Base-by-base conservation (phyloP, 2,113 vertebrate species). In the Rhynchomys soricoides region DNA sequence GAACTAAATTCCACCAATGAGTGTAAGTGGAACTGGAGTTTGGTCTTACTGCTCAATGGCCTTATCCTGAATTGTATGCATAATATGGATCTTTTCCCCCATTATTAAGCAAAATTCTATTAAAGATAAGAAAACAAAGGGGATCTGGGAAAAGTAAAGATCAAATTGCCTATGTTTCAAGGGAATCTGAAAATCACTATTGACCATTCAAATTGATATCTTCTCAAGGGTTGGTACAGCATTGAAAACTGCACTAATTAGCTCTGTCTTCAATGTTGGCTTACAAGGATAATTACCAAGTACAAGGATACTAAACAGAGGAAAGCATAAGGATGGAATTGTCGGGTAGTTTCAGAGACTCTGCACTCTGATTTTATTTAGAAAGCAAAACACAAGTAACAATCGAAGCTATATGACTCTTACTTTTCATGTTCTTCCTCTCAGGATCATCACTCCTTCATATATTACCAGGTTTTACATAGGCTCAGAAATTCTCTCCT, bases 361-460 rank as follows among this genome's bases (percentile, higher is more conserved):
- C 24, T 3, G 24, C 17, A 6, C 17, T 45, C 7, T 10, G 24
- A 1, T 24, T 70, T 16, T 4, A 75, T 34, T 93, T 64, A 85
- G 57, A 79, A 90, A 83, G 89, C 10, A 43, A 89, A 82, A 59
- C 17, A 74, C 89, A 93, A 94, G 11, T 57, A 73, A 91, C 16
- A 34, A 29, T 0, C 22, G 26, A 43, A 77, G 59, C 48, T 22
- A 50, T 34, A 5, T 68, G 79, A 59, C 21, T 55, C 86, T 68
- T 71, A 34, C 34, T 91, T 79, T 87, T 52, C 21, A 9, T 64
- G 7, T 26, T 52, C 15, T 66, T 85, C 21, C 68, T 83, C 74
- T 85, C 22, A 57, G 59, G 3, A 75, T 62, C n/a, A 88, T 5
- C 16, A 15, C 29, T 93, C 7, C n/a, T 64, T 68, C 15, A 37